A percentile compares a stretch with the other conserved stretches of the same genome.
These are phyloP conservation scores for Actias luna DNA, from an alignment of 2,888 invertebrate species.

Conservation along the genomic window DNA sequence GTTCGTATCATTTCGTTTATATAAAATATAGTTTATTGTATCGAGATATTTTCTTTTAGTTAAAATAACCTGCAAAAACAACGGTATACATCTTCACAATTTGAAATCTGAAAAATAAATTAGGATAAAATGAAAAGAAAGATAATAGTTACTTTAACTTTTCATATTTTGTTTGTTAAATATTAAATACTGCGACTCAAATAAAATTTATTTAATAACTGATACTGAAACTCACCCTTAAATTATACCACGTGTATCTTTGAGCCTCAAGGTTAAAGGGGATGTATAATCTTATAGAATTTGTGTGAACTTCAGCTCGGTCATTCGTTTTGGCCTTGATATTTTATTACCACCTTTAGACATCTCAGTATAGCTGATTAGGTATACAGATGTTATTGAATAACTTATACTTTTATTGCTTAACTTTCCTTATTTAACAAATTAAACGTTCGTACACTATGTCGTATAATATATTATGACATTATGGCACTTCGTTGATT, in stretches of 20 bases:
- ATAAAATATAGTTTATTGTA: no score
- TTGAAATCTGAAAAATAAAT: no score
- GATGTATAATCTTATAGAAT: constrained; percentile 9
- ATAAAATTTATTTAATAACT: background rate
- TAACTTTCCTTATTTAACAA: no score
- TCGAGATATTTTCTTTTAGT: no score
- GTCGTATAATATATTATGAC: no score
- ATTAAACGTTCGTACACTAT: no score
- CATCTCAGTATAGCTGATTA: background rate
- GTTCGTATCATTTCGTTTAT: no score
- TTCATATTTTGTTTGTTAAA: background rate
- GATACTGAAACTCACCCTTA: constrained; percentile 26
- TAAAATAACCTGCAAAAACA: no score
- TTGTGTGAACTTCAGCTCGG: background rate
- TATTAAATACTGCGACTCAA: no score
- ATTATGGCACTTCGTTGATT: background rate
- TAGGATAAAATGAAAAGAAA: no score
- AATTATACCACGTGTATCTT: constrained; percentile 44
- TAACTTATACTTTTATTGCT: background rate
- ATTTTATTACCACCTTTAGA: background rate
- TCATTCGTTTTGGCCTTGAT: background rate
- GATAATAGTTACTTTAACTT: background rate
- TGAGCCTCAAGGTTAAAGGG: constrained; percentile 15
- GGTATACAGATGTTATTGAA: background rate
- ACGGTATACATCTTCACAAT: no score